Percentiles rank a stretch among this genome's conserved stretches.
Conservation (phyloP, 2,888 invertebrate species). For the Rhorus exstirpatorius region DNA sequence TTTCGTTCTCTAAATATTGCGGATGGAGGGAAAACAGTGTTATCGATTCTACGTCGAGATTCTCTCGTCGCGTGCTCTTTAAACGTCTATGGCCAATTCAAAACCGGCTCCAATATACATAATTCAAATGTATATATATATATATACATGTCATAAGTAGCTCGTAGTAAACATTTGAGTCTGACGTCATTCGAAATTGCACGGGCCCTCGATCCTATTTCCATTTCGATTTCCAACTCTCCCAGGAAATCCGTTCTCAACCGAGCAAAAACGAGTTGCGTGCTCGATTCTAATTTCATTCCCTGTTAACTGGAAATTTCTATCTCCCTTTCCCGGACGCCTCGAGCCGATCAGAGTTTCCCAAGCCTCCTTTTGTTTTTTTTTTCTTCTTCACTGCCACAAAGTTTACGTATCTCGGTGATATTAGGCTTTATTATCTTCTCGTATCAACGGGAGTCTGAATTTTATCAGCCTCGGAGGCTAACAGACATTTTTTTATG, state of each 20-base stretch:
- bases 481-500: constrained; percentile 8
- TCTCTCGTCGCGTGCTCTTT: constrained; percentile 59
- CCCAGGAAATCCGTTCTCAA: constrained; percentile 59
- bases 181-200: constrained; percentile 65
- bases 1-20: no score
- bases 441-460: constrained; percentile 14
- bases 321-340: constrained; percentile 14
- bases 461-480: constrained; percentile 37
- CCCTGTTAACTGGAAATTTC: constrained; percentile 48
- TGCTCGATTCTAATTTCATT: constrained; percentile 55
- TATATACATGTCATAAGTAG: not conserved
- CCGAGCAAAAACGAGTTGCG: constrained; percentile 24
- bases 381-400: not conserved
- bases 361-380: constrained; percentile 7
- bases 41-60: constrained; percentile 57
- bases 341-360: constrained; percentile 7
- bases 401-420: not conserved
- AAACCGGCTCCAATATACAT: constrained; percentile 23
- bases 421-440: constrained; percentile 18
- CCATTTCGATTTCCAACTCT: constrained; percentile 66
- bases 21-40: constrained; percentile 12
- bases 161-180: constrained; percentile 15
- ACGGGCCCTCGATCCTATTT: constrained; percentile 56
- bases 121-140: not conserved
- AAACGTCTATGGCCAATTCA: constrained; percentile 30